Percentiles rank a stretch among this genome's conserved stretches.
phyloP scores from a whole-genome alignment of 2,113 vertebrate genomes.

The Phodopus roborovskii region DNA sequence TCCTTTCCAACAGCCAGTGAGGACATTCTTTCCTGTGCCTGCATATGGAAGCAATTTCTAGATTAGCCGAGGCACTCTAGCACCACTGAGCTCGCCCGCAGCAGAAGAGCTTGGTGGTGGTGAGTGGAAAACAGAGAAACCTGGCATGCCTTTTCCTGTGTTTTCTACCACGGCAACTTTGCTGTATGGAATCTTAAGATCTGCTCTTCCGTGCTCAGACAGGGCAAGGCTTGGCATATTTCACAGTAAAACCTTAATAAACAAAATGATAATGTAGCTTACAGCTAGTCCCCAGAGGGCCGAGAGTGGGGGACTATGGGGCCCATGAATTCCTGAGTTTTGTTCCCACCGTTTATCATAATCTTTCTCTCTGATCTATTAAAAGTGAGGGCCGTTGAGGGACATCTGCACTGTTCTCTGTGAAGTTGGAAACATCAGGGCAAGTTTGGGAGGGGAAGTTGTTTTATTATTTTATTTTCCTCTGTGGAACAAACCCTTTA shows the following conservation, averaged over 20 bases:
- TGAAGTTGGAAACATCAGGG: conserved; percentile 24
- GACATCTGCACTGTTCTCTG: neutral
- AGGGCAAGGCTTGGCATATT: neutral
- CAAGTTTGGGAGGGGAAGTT: conserved; percentile 33
- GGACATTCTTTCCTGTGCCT: conserved; percentile 77
- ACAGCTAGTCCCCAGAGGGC: neutral
- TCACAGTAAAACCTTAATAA: conserved; percentile 39
- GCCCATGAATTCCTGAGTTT: conserved; percentile 52
- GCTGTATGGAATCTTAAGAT: neutral
- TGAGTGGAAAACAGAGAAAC: conserved; percentile 60
- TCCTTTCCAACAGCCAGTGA: conserved; percentile 66
- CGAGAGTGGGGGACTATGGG: neutral
- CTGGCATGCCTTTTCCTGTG: neutral
- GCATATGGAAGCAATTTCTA: conserved; percentile 82
- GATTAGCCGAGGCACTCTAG: conserved; percentile 67
- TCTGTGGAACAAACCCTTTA: neutral
- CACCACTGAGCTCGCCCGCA: conserved; percentile 67
- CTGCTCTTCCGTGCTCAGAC: neutral
- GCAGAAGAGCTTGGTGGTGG: conserved; percentile 43
- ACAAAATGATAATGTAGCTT: neutral
- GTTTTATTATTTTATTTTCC: conserved; percentile 47
- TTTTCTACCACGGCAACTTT: neutral
- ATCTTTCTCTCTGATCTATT: conserved; percentile 54
- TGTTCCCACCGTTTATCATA: conserved; percentile 25
- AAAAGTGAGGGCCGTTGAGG: neutral